Base-by-base conservation (phyloP, 2,113 vertebrate species). In the Lasiurus borealis region DNA sequence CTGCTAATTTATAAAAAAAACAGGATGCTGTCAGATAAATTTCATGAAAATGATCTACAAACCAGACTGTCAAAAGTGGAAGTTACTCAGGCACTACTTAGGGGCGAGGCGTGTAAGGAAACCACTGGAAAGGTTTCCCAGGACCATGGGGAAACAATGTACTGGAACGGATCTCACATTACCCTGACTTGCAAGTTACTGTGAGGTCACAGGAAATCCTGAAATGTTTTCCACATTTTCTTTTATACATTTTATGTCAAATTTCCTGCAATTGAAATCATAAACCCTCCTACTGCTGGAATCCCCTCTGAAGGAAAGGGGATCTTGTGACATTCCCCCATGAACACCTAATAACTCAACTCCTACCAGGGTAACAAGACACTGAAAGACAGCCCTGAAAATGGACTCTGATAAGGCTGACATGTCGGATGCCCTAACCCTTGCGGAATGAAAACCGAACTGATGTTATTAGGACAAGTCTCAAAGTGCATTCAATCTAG, bases 181-280 rank as follows among this genome's bases (percentile, higher is more conserved):
- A 97, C 81, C 86, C 78, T 85, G 54, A 94, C 64, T 95, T 92
- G 80, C 90, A 94, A 97, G 72, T 96, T 96, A 82, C 88, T 95
- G 88, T 83, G 97, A 98, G 94, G 94, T 97, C 95, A 97, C 64
- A 96, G 93, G 97, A 97, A 98, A 96, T 97, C 94, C 83, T 50
- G 86, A 97, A 97, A 97, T 89, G 78, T 94, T 96, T 98, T 97
- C 90, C 77, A 13, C 89, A 97, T 97, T 98, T 90, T 97, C 92
- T 95, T 95, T 96, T 94, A 82, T 95, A 96, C 81, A 93, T 94
- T 96, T 92, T 97, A 95, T 85, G 96, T 96, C 90, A 93, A 84
- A 86, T 97, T 97, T 85, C 71, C 92, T 97, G 88, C 90, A 93
- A 92, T 8, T 97, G 95, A 97, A 98, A 96, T 69, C 34, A 90